Evolutionary conservation across 2,797 vertebrate species (phyloP).

Genomic region (Lagocephalus sceleratus): DNA sequence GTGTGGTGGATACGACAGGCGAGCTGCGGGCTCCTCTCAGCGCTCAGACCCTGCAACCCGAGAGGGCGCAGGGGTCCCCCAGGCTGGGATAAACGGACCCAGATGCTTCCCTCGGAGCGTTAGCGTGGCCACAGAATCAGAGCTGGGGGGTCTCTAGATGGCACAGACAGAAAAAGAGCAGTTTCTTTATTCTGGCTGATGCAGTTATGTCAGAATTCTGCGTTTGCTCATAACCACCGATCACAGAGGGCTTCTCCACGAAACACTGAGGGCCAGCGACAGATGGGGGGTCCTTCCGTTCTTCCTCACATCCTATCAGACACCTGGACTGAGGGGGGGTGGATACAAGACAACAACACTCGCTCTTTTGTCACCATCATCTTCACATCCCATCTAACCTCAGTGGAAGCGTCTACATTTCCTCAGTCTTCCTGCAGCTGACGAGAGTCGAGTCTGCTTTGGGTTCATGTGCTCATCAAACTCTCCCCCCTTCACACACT

Average conservation of each 20-base stretch:
- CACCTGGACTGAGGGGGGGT: slow-evolving; percentile 69
- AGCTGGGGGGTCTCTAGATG: slow-evolving; percentile 6
- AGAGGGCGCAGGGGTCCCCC: slow-evolving; percentile 77
- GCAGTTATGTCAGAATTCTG: slow-evolving; percentile 83
- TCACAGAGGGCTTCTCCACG: slow-evolving; percentile 84
- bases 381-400: neutral
- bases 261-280: no score
- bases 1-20: slow-evolving; percentile 86
- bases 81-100: slow-evolving; percentile 87
- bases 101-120: slow-evolving; percentile 86
- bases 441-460: no score
- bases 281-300: no score
- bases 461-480: no score
- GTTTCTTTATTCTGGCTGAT: slow-evolving; percentile 52
- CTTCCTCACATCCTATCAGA: slow-evolving; percentile 75
- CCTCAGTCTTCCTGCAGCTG: no score
- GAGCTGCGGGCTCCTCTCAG: slow-evolving; percentile 58
- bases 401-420: no score
- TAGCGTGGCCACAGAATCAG: slow-evolving; percentile 57
- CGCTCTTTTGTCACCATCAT: neutral
- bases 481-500: no score
- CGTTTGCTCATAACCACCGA: slow-evolving; percentile 86
- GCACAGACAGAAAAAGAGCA: no score
- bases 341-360: no score
- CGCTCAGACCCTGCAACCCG: slow-evolving; percentile 82